Percentiles rank a stretch among this genome's conserved stretches.
phyloP scores from a whole-genome alignment of 2,797 vertebrate species.

The Toxotes lorentzi region DNA sequence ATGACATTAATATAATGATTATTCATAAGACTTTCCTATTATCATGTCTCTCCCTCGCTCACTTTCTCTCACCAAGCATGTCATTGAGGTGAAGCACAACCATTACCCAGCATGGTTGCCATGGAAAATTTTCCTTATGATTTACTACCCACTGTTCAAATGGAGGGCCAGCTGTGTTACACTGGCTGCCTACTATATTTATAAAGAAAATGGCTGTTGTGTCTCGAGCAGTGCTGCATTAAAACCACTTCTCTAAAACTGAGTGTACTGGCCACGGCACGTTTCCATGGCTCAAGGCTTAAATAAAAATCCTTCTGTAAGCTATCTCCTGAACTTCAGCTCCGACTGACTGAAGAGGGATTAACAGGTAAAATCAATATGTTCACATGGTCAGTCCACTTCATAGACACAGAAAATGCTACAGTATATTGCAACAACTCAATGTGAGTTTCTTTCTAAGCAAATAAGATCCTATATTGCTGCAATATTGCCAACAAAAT shows the following conservation, averaged over 20 bases:
- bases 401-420: neutral
- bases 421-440: neutral
- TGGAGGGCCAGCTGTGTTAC: conserved; percentile 48
- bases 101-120: conserved; percentile 75
- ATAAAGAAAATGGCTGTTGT: conserved; percentile 34
- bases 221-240: neutral
- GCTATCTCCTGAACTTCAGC: conserved; percentile 9
- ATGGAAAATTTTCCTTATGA: conserved; percentile 71
- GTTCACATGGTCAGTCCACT: neutral
- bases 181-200: conserved; percentile 41
- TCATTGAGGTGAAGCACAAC: conserved; percentile 67
- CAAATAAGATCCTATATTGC: neutral
- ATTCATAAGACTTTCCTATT: conserved; percentile 58
- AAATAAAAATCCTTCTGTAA: neutral
- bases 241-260: conserved; percentile 11
- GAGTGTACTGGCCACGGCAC: neutral
- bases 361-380: conserved; percentile 16
- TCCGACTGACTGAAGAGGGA: conserved; percentile 6
- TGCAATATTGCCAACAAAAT: neutral
- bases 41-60: conserved; percentile 38
- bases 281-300: conserved; percentile 1
- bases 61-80: conserved; percentile 50
- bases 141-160: conserved; percentile 70
- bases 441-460: neutral
- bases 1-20: conserved; percentile 68